Conservation (phyloP, 2,888 invertebrate species). For the Agrochola litura region DNA sequence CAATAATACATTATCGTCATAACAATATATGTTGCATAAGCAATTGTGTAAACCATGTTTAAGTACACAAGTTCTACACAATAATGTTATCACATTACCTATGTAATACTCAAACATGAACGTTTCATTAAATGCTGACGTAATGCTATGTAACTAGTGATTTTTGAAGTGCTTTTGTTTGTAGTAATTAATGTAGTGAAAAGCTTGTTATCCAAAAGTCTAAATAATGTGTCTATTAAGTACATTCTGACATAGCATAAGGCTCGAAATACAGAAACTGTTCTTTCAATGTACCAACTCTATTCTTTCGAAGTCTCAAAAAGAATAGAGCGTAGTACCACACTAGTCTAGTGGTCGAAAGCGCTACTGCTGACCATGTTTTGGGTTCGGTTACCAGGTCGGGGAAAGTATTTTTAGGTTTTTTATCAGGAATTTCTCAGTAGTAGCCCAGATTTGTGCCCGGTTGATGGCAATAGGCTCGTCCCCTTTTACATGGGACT, state of each 20-base stretch:
- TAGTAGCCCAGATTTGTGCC: neutral
- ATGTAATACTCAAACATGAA: conserved; percentile 3
- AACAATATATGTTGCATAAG: neutral
- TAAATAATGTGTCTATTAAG: neutral
- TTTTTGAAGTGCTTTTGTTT: neutral
- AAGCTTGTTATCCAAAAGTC: neutral
- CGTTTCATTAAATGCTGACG: neutral
- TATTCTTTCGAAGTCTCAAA: neutral
- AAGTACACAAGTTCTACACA: neutral
- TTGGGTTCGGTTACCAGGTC: neutral
- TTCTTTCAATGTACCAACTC: neutral
- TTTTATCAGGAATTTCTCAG: neutral
- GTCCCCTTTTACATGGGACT: neutral
- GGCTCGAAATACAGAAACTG: neutral
- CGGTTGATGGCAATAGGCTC: neutral
- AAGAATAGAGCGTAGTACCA: neutral
- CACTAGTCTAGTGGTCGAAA: neutral
- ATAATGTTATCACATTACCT: conserved; percentile 12
- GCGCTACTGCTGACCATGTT: neutral
- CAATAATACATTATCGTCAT: neutral
- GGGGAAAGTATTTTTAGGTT: neutral
- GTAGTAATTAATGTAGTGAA: neutral
- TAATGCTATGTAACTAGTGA: neutral
- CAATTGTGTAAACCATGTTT: neutral
- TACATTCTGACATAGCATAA: neutral